Evolutionary conservation across 1,140 invertebrate genomes (phyloP), one percentile per base, ranked within the genome.

Genomic region (Lepidurus apus): DNA sequence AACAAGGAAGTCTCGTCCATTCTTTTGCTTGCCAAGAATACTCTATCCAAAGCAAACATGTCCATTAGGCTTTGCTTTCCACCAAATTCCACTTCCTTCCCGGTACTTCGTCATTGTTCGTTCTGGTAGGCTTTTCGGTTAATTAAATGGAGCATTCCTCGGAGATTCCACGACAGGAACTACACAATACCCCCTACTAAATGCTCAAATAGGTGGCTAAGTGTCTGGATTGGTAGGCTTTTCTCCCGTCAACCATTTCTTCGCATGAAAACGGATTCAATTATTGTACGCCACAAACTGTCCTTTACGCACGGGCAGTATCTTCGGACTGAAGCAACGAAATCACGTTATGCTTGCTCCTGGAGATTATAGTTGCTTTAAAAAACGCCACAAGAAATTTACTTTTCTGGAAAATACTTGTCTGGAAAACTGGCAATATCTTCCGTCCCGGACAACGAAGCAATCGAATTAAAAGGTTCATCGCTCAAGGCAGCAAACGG

Each of bases 381-480:
- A 47, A 47, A 10, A 21, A 65, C 5, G 53, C 17, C 6, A 65
- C 17, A 65, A 65, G 21, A 65, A 65, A 65, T 65, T 11, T 17
- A 11, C 6, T 75, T 17, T 1, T 75, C 0, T 42, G 74, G 3
- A 42, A 75, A 42, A 44, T 75, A 75, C 34, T 74, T 34, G 43
- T 65, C 76, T 24, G 81, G 81, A 45, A 82, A 82, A 47, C 80
- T 81, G n/a, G 81, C 81, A 73, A 82, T 82, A 74, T 81, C 81
- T 26, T 81, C 81, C 24, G 80, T 80, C 11, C 81, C 81, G 13
- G 81, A 80, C 11, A 82, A 77, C 4, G 81, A 82, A 17, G 77
- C 81, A 65, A 82, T 82, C 21, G 81, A 82, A 26, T 81, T 81
- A 79, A 79, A 82, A 11, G 81, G 81, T 75, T 82, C 81, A 77